A percentile compares a stretch with the other conserved stretches of the same genome.
Evolutionary conservation across 2,113 vertebrate species (phyloP).

Genomic region (Cyanocitta stelleri): DNA sequence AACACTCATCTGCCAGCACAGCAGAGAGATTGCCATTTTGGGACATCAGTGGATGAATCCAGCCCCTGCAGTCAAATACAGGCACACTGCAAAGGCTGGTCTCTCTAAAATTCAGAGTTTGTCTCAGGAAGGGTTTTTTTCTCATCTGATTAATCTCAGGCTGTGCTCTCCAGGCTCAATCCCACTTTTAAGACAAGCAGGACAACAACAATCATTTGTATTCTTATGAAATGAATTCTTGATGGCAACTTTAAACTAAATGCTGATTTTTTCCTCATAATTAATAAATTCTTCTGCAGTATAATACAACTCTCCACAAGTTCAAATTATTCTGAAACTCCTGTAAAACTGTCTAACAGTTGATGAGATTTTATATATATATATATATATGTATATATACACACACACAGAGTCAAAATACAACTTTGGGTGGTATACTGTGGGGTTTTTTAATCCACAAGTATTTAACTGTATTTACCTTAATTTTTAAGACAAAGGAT

Average conservation of each 20-base stretch:
- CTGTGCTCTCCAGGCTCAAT: background rate
- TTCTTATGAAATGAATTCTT: background rate
- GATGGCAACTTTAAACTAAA: background rate
- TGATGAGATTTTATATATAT: background rate
- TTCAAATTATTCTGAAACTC: background rate
- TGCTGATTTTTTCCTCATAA: background rate
- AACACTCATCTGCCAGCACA: background rate
- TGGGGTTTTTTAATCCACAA: background rate
- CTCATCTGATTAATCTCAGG: background rate
- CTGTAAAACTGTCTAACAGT: background rate
- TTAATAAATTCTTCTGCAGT: background rate
- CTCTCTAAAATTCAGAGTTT: background rate
- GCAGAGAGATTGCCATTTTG: background rate
- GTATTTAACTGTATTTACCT: background rate
- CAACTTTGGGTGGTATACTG: background rate
- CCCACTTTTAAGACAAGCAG: background rate
- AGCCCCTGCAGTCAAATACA: background rate
- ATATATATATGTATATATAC: accelerated
- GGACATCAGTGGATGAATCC: background rate
- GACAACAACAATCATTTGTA: background rate
- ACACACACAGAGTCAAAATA: background rate
- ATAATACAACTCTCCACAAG: background rate
- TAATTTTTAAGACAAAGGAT: background rate
- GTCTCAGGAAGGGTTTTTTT: background rate
- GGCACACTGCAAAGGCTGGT: background rate